These are phyloP conservation scores for Pagetopsis macropterus DNA, from an alignment of 2,797 vertebrate genomes.

Conservation along the genomic window DNA sequence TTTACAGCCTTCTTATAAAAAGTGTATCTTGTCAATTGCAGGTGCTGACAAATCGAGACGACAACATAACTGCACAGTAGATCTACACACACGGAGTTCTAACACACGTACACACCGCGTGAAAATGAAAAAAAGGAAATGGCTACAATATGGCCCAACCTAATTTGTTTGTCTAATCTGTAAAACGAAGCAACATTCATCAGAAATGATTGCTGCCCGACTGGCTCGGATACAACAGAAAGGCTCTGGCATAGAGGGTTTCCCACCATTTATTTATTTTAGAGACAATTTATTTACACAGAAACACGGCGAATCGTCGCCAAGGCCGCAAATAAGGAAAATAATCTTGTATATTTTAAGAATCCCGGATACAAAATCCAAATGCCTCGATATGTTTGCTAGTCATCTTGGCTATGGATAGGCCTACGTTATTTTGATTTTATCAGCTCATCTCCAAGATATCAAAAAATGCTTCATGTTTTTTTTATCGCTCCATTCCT, in stretches of 20 bases:
- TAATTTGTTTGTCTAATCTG: not conserved
- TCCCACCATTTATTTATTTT: slow-evolving; percentile 1
- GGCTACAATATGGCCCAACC: not conserved
- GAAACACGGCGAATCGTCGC: not conserved
- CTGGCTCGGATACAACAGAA: not conserved
- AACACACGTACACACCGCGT: not conserved
- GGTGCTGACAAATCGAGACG: slow-evolving; percentile 4
- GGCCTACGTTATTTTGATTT: not conserved
- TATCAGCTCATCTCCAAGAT: no score
- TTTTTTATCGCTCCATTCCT: not conserved
- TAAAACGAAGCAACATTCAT: not conserved
- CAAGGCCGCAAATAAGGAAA: not conserved
- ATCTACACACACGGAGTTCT: not conserved
- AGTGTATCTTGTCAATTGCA: not conserved
- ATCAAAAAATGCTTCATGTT: no score
- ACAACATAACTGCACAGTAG: not conserved
- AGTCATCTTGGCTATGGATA: not conserved
- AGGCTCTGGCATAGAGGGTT: slow-evolving; percentile 8
- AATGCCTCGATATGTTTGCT: not conserved
- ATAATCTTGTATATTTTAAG: not conserved
- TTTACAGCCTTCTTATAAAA: not conserved
- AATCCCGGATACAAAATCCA: not conserved
- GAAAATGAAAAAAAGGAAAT: not conserved
- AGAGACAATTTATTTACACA: not conserved
- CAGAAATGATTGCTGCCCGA: slow-evolving; percentile 5